These are phyloP conservation scores for Seira sanloemensis DNA, from an alignment of 2,888 invertebrate genomes.

Conservation along the genomic window DNA sequence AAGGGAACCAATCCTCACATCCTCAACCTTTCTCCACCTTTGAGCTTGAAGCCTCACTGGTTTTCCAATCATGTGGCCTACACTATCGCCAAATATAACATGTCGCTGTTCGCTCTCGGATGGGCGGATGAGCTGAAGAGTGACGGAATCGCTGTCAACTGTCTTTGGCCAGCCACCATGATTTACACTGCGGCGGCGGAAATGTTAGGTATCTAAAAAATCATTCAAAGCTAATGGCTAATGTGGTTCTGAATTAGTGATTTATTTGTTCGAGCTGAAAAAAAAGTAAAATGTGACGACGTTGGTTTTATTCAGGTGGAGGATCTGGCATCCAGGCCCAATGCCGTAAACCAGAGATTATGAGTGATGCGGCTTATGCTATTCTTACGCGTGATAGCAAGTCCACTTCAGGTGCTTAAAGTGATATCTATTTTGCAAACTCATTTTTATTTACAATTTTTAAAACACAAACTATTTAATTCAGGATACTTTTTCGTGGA, in stretches of 20 bases:
- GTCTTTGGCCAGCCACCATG: constrained; percentile 95
- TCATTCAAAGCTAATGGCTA: no score
- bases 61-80: constrained; percentile 93
- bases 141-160: constrained; percentile 92
- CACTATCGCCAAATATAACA: constrained; percentile 98
- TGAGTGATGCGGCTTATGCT: constrained; percentile 92
- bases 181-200: constrained; percentile 96
- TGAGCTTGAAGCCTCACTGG: constrained; percentile 93
- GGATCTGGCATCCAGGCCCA: constrained; percentile 79
- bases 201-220: constrained; percentile 82
- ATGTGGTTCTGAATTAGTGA: no score
- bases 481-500: constrained; percentile 91
- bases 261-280: constrained; percentile 60
- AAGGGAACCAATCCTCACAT: constrained; percentile 95
- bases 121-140: constrained; percentile 95
- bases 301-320: constrained; percentile 88
- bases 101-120: constrained; percentile 98
- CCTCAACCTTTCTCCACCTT: constrained; percentile 94
- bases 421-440: neutral
- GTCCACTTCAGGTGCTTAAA: constrained; percentile 80
- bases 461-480: neutral
- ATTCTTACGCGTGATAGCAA: constrained; percentile 87
- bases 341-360: constrained; percentile 89
- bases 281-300: constrained; percentile 61
- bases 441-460: neutral